These are phyloP conservation scores for Myotis planiceps DNA, from an alignment of 2,797 vertebrate genomes.

Conservation along the genomic window DNA sequence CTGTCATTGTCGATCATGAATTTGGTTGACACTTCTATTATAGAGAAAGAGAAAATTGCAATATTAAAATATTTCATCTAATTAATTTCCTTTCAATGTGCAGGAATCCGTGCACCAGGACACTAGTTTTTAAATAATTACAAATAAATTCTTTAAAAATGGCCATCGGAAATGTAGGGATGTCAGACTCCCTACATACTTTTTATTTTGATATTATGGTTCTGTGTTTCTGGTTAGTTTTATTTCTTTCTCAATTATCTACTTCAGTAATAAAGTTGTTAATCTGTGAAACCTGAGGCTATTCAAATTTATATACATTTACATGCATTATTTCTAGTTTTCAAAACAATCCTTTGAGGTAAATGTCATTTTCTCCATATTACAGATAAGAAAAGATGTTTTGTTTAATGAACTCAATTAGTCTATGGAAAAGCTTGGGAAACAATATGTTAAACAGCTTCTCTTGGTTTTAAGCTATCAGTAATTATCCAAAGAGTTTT, in stretches of 20 bases:
- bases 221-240: conserved; percentile 3
- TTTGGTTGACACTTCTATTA: no score
- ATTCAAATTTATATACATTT: conserved; percentile 14
- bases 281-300: not conserved
- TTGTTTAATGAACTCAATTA: not conserved
- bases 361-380: not conserved
- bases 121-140: not conserved
- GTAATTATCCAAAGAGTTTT: not conserved
- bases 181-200: not conserved
- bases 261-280: conserved; percentile 44
- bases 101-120: no score
- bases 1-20: no score
- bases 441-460: not conserved
- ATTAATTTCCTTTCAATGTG: no score
- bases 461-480: not conserved
- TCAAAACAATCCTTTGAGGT: not conserved
- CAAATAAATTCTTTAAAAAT: not conserved
- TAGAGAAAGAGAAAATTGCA: no score
- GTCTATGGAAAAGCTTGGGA: not conserved
- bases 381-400: conserved; percentile 31
- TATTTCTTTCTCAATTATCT: not conserved
- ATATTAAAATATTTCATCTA: no score
- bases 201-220: not conserved
- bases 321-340: conserved; percentile 14
- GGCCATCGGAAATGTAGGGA: not conserved